Evolutionary conservation across 1,140 invertebrate genomes (phyloP), one percentile per base, ranked within the genome.

Genomic region (Drosophila oshimai): DNA sequence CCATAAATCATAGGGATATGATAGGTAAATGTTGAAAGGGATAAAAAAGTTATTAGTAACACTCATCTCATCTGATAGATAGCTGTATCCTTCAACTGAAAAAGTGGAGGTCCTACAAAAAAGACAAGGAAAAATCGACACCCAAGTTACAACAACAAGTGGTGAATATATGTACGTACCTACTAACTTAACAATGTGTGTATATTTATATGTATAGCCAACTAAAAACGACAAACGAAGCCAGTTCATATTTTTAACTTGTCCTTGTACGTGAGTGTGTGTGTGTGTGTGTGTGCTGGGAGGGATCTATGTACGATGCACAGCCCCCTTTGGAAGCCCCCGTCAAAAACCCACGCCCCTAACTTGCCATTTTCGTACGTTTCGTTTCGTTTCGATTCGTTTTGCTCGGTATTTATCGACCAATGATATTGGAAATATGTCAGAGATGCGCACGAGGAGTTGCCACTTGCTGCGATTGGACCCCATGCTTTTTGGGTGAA

Each of bases 341-440:
- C 53, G 6, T 17, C 42, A 20, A 18, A 5, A 2, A 28, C 39
- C 67, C 45, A 29, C n/a, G n/a, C 5, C 51, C 36, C 15, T 31
- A 17, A 31, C 17, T 13, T 10, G 22, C n/a, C 61, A 65, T 50
- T 83, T 78, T 79, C 71, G 80, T 79, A 86, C 55, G 50, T 73
- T 87, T 89, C 87, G 50, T 73, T 87, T 89, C 87, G 80, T 89
- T 89, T 89, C 87, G 80, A 87, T 86, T 89, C 80, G 86, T 89
- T 77, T 75, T 67, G 72, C 77, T 86, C 70, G 69, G 84, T 88
- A 89, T 89, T 90, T 90, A 90, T 90, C 88, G 88, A 90, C 88
- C 88, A 90, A 90, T 90, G 88, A 90, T 90, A 90, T 90, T 90
- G 88, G 88, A 90, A 90, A 90, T 90, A 90, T 90, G 88, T 90